phyloP scores from a whole-genome alignment of 2,113 vertebrate species.

The Pteruthius melanotis region DNA sequence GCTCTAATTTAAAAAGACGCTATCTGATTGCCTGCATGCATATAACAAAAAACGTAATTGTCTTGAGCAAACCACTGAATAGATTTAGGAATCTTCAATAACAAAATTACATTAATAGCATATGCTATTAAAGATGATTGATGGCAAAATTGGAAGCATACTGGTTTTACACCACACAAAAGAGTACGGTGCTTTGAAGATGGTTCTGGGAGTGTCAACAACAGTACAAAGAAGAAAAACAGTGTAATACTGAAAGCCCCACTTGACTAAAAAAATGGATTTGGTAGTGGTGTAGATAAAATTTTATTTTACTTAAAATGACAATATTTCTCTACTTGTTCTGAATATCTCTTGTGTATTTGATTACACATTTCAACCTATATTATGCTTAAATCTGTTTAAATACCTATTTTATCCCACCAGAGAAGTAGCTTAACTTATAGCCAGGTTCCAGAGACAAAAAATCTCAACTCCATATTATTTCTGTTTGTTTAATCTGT shows the following conservation, averaged over 20 bases:
- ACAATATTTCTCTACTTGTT: neutral
- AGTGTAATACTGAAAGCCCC: constrained; percentile 2
- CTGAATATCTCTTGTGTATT: neutral
- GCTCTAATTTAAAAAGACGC: constrained; percentile 69
- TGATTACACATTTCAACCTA: neutral
- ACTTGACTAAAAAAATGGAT: neutral
- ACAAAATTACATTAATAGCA: constrained; percentile 82
- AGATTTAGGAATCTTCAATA: constrained; percentile 78
- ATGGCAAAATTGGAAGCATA: constrained; percentile 78
- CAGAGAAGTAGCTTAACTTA: neutral
- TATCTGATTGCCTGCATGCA: constrained; percentile 67
- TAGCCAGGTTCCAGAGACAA: neutral
- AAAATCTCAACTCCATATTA: neutral
- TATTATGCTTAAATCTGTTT: neutral
- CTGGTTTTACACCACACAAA: constrained; percentile 72
- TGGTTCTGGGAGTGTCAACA: constrained; percentile 54
- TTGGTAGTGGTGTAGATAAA: neutral
- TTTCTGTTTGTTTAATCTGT: neutral
- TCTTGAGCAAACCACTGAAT: constrained; percentile 75
- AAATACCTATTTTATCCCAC: neutral
- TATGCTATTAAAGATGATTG: constrained; percentile 82
- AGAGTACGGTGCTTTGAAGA: constrained; percentile 66
- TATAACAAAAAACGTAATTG: constrained; percentile 77
- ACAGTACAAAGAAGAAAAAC: constrained; percentile 54
- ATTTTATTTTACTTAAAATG: neutral